Conservation (phyloP, 2,888 invertebrate genomes). For the Hirtodrosophila confusa region DNA sequence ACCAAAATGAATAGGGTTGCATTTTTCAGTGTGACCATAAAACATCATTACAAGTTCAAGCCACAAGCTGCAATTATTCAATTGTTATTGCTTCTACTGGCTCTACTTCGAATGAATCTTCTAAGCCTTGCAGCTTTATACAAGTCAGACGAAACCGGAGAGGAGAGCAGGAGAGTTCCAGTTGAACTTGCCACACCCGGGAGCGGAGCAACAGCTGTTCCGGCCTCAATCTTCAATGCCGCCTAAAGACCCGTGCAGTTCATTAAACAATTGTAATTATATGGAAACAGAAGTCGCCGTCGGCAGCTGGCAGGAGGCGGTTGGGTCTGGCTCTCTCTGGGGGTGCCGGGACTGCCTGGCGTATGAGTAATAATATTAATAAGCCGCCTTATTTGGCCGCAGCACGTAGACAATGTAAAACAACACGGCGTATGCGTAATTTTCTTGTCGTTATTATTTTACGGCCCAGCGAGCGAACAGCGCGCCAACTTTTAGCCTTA, state of each 20-base stretch:
- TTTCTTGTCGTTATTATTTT: slow-evolving; percentile 69
- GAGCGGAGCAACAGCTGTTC: slow-evolving; percentile 23
- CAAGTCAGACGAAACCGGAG: too few relatives aligned
- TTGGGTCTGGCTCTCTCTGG: background rate
- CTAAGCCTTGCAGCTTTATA: too few relatives aligned
- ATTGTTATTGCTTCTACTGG: too few relatives aligned
- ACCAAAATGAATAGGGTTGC: too few relatives aligned
- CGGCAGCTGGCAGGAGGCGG: slow-evolving; percentile 15
- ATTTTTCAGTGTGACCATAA: too few relatives aligned
- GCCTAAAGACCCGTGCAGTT: slow-evolving; percentile 41
- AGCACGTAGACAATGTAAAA: slow-evolving; percentile 60
- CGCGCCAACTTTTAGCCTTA: slow-evolving; percentile 48
- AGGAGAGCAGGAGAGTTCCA: too few relatives aligned
- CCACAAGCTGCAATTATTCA: too few relatives aligned
- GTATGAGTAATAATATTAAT: slow-evolving; percentile 74
- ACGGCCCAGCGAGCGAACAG: slow-evolving; percentile 49
- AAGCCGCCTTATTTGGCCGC: slow-evolving; percentile 60
- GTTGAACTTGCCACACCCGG: too few relatives aligned
- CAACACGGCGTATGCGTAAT: slow-evolving; percentile 74
- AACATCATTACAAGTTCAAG: too few relatives aligned
- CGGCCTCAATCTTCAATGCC: slow-evolving; percentile 10
- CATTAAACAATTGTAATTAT: slow-evolving; percentile 73
- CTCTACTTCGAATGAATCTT: too few relatives aligned
- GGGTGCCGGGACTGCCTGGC: slow-evolving; percentile 16
- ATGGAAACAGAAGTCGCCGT: slow-evolving; percentile 46